Evolutionary conservation across 2,797 vertebrate species (phyloP).

Genomic region (Gadopsis bispinosus): DNA sequence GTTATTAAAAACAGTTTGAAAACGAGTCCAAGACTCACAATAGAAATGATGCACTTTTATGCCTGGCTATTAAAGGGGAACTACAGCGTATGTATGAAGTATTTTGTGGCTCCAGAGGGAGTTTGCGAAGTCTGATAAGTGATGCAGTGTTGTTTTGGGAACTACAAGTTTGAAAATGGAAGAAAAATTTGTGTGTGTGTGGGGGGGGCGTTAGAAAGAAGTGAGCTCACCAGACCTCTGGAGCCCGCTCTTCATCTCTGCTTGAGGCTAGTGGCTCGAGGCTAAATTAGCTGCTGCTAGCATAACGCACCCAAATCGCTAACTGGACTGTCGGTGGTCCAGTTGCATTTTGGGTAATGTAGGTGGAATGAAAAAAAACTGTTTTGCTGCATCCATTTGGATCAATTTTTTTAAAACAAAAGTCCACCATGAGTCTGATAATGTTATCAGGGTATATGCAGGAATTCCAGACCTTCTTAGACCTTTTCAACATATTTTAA

Average conservation of each 20-base stretch:
- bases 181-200: too few relatives aligned
- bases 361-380: background rate
- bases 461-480: too few relatives aligned
- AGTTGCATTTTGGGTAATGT: too few relatives aligned
- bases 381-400: background rate
- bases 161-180: background rate
- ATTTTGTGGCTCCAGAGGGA: background rate
- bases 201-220: too few relatives aligned
- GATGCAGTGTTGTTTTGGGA: accelerated
- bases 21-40: background rate
- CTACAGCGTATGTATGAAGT: background rate
- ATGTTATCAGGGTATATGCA: background rate
- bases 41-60: background rate
- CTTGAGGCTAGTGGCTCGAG: too few relatives aligned
- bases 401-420: too few relatives aligned
- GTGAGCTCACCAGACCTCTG: too few relatives aligned
- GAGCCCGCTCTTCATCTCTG: too few relatives aligned
- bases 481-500: too few relatives aligned
- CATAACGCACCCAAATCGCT: too few relatives aligned
- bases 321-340: too few relatives aligned
- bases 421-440: background rate
- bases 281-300: too few relatives aligned
- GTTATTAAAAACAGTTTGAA: background rate
- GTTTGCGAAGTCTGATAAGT: background rate
- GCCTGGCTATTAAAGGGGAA: background rate